These are phyloP conservation scores for Yponomeuta cagnagella DNA, from an alignment of 2,888 invertebrate species.

Conservation along the genomic window DNA sequence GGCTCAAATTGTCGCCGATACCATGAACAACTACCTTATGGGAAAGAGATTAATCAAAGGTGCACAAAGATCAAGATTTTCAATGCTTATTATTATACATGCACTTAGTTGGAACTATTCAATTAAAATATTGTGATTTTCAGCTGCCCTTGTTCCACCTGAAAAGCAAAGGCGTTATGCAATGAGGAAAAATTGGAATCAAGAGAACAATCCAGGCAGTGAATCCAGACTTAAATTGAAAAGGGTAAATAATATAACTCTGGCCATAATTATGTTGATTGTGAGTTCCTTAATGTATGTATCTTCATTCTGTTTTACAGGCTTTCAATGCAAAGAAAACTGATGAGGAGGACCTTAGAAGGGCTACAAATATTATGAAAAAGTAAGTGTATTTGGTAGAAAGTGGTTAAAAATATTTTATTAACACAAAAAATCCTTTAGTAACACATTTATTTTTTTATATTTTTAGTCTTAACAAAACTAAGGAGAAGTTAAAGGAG, in stretches of 20 bases:
- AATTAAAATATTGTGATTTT: not conserved
- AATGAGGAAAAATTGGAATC: slow-evolving; percentile 73
- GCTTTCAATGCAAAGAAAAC: slow-evolving; percentile 52
- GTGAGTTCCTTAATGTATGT: too few species aligned
- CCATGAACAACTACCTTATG: slow-evolving; percentile 99
- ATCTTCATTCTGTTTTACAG: slow-evolving; percentile 30
- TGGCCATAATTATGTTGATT: too few species aligned
- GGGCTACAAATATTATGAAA: slow-evolving; percentile 49
- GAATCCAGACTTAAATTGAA: slow-evolving; percentile 54
- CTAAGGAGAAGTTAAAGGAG: slow-evolving; percentile 58
- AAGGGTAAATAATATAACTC: slow-evolving; percentile 34
- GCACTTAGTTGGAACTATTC: too few species aligned
- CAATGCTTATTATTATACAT: too few species aligned
- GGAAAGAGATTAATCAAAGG: slow-evolving; percentile 92
- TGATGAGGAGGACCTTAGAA: slow-evolving; percentile 49
- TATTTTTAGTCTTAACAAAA: slow-evolving; percentile 53
- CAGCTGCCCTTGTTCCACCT: slow-evolving; percentile 81
- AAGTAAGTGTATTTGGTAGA: slow-evolving; percentile 37
- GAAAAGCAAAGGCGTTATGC: slow-evolving; percentile 77
- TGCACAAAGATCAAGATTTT: slow-evolving; percentile 42
- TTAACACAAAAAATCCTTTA: not conserved
- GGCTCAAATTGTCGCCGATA: slow-evolving; percentile 94
- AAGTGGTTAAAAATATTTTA: not conserved
- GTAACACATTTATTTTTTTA: slow-evolving; percentile 27
- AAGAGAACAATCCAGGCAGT: slow-evolving; percentile 59